Base-by-base conservation (phyloP, 2,888 invertebrate species). In the Hedya salicella region DNA sequence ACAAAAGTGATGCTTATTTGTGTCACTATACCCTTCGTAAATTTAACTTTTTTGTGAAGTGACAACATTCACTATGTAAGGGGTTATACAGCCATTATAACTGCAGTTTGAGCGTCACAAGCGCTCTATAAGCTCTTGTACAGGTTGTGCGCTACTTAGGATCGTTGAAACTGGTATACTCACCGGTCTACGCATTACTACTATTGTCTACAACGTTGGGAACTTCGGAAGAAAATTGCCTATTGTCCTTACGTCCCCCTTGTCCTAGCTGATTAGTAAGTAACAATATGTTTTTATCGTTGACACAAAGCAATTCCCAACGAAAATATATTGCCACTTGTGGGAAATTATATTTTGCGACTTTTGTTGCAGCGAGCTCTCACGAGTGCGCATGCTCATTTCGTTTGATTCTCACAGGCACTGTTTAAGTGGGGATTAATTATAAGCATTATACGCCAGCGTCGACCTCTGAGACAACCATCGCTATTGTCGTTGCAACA, bases 261-360 rank as follows among this genome's bases (percentile, higher is more conserved):
- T 80, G 81, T 84, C 84, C 84, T 87, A 83, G 79, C 83, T 85
- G 84, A 89, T 88, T 87, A 88, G 85, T 85, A 84, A 82, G 79
- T 80, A 80, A 83, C 79, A 78, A 83, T 75, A 70, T 77, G 83
- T 87, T 86, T 83, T 87, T 86, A 80, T 80, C 71, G 79, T 82
- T 83, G 80, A 81, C 82, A 88, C 85, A 87, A 88, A 86, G 84
- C 80, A 76, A 80, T 88, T 88, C 86, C 77, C 87, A 87, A 85
- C 85, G 77, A 82, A 80, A 78, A 71, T 72, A 59, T 68, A 68
- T 71, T 75, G 73, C 78, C 70, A 73, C 77, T 80, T 82, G 87
- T 89, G 91, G 81, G 89, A 91, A 88, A 82, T 78, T 71, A 75
- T 80, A 81, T 83, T 85, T 82, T 77, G 78, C 78, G 76, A 82